Evolutionary conservation across 1,140 invertebrate species (phyloP).

Genomic region (Drosophila equinoxialis): DNA sequence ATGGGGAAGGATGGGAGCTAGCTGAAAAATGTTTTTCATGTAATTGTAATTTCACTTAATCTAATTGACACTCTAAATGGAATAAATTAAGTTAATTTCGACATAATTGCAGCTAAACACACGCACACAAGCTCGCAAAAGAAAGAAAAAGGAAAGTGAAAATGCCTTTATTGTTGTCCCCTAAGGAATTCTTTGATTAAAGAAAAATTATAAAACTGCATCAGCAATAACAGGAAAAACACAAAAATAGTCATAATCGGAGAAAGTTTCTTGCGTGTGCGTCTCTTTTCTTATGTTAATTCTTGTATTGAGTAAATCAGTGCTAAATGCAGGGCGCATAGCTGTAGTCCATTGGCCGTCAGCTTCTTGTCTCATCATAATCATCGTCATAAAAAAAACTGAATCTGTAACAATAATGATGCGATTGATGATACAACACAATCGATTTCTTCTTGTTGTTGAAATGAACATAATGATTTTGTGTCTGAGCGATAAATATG

Average conservation of each 20-base stretch:
- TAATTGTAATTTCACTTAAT: slow-evolving; percentile 75
- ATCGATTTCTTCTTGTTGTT: slow-evolving; percentile 5
- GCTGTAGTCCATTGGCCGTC: background rate
- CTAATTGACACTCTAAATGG: slow-evolving; percentile 63
- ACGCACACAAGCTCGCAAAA: slow-evolving; percentile 13
- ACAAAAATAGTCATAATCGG: slow-evolving; percentile 47
- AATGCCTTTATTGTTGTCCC: slow-evolving; percentile 54
- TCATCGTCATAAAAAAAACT: background rate
- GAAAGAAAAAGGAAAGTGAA: slow-evolving; percentile 58
- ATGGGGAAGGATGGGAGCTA: background rate
- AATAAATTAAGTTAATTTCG: slow-evolving; percentile 52
- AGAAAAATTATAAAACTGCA: slow-evolving; percentile 56
- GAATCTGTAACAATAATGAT: slow-evolving; percentile 26
- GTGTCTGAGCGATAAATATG: slow-evolving; percentile 39
- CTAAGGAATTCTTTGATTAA: slow-evolving; percentile 51
- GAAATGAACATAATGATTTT: slow-evolving; percentile 39
- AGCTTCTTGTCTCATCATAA: background rate
- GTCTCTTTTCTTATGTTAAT: slow-evolving; percentile 59
- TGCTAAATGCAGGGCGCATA: slow-evolving; percentile 59
- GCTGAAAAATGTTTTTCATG: slow-evolving; percentile 59
- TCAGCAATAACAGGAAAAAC: slow-evolving; percentile 36
- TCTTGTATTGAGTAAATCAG: slow-evolving; percentile 43
- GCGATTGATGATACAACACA: slow-evolving; percentile 30
- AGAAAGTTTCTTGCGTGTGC: slow-evolving; percentile 56
- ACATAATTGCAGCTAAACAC: slow-evolving; percentile 53